Conservation (phyloP, 2,113 vertebrate genomes). For the Ancistrus triradiatus region DNA sequence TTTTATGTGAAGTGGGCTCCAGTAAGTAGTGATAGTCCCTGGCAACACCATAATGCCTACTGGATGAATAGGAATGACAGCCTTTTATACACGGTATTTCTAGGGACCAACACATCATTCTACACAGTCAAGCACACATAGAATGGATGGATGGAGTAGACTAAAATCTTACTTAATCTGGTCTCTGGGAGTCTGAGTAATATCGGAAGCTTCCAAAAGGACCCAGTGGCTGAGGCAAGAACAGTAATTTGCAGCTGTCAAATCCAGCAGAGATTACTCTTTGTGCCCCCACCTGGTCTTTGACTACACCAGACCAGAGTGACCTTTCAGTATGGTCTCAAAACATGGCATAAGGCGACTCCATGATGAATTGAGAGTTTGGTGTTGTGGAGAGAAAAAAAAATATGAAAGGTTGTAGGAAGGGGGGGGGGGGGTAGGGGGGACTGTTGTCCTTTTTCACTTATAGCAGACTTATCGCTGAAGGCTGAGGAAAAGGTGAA, state of each 20-base stretch:
- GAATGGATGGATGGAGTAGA: background rate
- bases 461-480: slow-evolving; percentile 59
- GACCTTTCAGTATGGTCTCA: slow-evolving; percentile 46
- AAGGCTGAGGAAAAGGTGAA: slow-evolving; percentile 73
- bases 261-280: slow-evolving; percentile 45
- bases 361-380: slow-evolving; percentile 44
- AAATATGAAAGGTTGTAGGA: slow-evolving; percentile 31
- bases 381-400: slow-evolving; percentile 21
- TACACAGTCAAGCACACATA: background rate
- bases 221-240: slow-evolving; percentile 23
- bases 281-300: slow-evolving; percentile 37
- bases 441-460: slow-evolving; percentile 70
- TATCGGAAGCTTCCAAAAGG: slow-evolving; percentile 36
- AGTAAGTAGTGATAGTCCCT: too few relatives aligned
- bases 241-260: slow-evolving; percentile 49
- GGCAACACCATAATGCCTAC: too few relatives aligned
- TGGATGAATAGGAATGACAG: too few relatives aligned
- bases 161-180: background rate
- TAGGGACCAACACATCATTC: too few relatives aligned
- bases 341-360: slow-evolving; percentile 39
- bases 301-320: slow-evolving; percentile 40
- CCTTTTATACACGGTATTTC: too few relatives aligned
- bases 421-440: slow-evolving; percentile 58
- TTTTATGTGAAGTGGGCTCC: too few relatives aligned
- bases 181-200: slow-evolving; percentile 34